Conservation (phyloP, 2,797 vertebrate species). For the Muraenolepis orangiensis region DNA sequence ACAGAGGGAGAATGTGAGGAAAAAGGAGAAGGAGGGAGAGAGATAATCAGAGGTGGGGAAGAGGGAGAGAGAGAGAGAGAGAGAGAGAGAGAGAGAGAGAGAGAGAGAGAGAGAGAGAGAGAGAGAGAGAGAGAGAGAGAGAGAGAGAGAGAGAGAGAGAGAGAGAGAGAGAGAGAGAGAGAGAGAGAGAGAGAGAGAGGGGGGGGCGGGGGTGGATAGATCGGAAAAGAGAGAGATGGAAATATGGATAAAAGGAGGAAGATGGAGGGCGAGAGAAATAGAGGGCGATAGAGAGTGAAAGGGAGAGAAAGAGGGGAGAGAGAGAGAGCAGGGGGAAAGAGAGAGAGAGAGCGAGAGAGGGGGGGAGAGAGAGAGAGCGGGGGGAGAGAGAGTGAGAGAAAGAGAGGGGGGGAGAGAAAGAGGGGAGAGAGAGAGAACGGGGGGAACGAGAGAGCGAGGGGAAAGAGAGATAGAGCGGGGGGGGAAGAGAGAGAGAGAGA, state of each 20-base stretch:
- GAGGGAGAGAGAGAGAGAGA: no score
- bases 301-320: no score
- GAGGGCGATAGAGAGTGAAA: no score
- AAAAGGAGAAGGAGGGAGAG: conserved; percentile 1
- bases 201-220: not conserved
- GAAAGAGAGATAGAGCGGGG: no score
- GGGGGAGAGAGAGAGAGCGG: not conserved
- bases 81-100: no score
- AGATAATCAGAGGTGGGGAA: not conserved
- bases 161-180: not conserved
- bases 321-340: conserved; percentile 10
- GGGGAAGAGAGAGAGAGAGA: not conserved
- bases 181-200: not conserved
- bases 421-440: no score
- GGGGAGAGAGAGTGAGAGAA: not conserved
- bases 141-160: not conserved
- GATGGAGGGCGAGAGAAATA: no score
- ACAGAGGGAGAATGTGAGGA: conserved; percentile 10
- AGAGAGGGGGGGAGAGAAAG: not conserved
- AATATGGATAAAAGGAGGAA: no score
- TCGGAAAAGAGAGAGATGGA: no score
- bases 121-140: not conserved
- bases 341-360: not conserved
- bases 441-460: no score
- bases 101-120: no score